Conservation (phyloP, 1,140 invertebrate genomes). For the Venustaconcha ellipsiformis region DNA sequence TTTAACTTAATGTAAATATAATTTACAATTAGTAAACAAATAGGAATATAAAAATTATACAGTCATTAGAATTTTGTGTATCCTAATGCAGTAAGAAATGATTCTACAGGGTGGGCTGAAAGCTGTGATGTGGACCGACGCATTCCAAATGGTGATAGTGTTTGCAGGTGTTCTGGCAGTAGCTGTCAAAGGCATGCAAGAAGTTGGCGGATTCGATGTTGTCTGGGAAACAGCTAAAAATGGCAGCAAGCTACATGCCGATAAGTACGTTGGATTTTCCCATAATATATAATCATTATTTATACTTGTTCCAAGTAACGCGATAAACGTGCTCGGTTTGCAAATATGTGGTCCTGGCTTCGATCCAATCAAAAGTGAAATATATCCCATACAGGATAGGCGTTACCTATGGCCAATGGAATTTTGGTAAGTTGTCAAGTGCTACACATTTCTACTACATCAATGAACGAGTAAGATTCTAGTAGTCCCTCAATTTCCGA, state of each 20-base stretch:
- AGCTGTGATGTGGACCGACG: constrained; percentile 63
- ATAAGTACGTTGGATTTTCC: constrained; percentile 8
- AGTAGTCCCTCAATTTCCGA: too few species aligned
- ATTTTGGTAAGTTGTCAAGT: too few species aligned
- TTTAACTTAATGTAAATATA: too few species aligned
- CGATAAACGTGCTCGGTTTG: too few species aligned
- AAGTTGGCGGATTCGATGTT: constrained; percentile 78
- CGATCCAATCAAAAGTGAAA: too few species aligned
- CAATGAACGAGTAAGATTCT: too few species aligned
- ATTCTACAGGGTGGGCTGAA: constrained; percentile 65
- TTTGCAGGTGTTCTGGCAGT: constrained; percentile 36
- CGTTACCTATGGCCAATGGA: too few species aligned
- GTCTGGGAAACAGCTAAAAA: constrained; percentile 77
- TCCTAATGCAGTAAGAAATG: background rate
- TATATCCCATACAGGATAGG: too few species aligned
- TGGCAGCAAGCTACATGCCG: constrained; percentile 17
- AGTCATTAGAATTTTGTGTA: background rate
- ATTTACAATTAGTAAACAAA: background rate
- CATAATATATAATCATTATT: too few species aligned
- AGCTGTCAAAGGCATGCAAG: constrained; percentile 70
- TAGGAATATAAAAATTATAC: background rate
- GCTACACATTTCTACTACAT: too few species aligned
- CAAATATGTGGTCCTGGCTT: too few species aligned
- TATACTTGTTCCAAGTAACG: too few species aligned
- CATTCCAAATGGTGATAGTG: constrained; percentile 44